Percentiles rank a stretch among this genome's conserved stretches.
phyloP scores from a whole-genome alignment of 2,888 invertebrate species.

The Aphidoletes aphidimyza region DNA sequence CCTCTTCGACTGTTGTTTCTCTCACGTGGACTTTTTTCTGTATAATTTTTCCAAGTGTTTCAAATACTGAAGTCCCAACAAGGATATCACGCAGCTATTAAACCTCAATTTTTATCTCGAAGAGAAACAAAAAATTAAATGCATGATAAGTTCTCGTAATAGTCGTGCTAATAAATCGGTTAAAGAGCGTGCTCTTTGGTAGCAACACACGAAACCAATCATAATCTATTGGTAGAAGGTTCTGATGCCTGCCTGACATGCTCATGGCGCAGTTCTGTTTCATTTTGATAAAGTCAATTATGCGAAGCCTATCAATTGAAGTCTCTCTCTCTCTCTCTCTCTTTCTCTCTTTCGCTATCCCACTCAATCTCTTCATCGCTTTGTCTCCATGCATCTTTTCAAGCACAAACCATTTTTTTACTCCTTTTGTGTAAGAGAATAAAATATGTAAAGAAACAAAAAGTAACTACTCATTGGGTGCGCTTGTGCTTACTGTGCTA shows the following conservation, averaged over 20 bases:
- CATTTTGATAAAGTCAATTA: slow-evolving; percentile 48
- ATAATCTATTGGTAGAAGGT: not conserved
- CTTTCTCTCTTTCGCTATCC: too few species aligned
- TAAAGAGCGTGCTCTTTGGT: not conserved
- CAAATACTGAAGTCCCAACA: not conserved
- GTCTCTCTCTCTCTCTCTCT: too few species aligned
- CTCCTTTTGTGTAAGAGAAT: not conserved
- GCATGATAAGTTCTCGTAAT: slow-evolving; percentile 12
- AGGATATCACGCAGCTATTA: slow-evolving; percentile 49
- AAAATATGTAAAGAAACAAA: not conserved
- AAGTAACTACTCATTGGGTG: not conserved
- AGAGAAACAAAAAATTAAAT: too few species aligned
- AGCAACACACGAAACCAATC: slow-evolving; percentile 23
- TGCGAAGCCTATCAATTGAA: slow-evolving; percentile 9
- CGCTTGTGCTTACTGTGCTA: not conserved
- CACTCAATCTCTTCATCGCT: too few species aligned
- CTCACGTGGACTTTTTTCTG: not conserved
- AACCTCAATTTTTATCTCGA: not conserved
- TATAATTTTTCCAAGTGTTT: not conserved
- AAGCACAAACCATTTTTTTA: not conserved
- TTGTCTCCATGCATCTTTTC: not conserved
- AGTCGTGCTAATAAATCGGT: slow-evolving; percentile 12
- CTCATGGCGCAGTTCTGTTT: not conserved
- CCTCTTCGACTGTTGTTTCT: slow-evolving; percentile 24
- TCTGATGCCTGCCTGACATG: not conserved